Base-by-base conservation (phyloP, 2,797 vertebrate species). In the Syncerus caffer region DNA sequence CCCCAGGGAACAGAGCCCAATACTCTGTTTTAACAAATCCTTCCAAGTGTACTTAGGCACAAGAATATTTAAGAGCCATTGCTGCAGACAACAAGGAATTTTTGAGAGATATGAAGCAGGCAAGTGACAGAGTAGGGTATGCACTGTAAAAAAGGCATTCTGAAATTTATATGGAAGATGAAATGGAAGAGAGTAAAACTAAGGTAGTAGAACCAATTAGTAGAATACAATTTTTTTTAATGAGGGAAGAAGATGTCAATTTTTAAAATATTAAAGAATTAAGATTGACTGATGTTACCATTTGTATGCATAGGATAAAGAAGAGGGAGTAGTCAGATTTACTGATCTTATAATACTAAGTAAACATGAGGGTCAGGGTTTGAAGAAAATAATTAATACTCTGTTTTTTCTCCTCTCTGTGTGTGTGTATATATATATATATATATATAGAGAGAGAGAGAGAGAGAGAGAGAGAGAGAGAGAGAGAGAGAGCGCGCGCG, bases 131-230 rank as follows among this genome's bases (percentile, higher is more conserved):
- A n/a, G 15, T 47, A 91, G 25, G 4, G 45, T 45, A 34, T 53
- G 3, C n/a, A 53, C 64, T 95, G 97, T 85, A 96, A 16, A 96
- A 94, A 94, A 12, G 53, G 29, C 11, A 85, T 86, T 94, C 12
- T 95, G 34, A 67, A 89, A 89, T 90, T 89, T 89, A 74, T 76
- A 9, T 58, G 16, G n/a, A 89, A 95, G 7, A 58, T 79, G 7
- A 51, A 83, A 89, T 89, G 38, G 25, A 79, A 87, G 23, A n/a
- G 21, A 38, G 8, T n/a, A 97, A 93, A 93, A n/a, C 51, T 86
- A 90, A 92, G 6, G 50, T 78, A 90, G 17, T 17, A 78, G 5
- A 31, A 83, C 2, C 21, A 57, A 2, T 94, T 92, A 95, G 4
- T 83, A 85, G 14, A 83, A 90, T 88, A 60, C 25, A 16, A 1